A percentile compares a stretch with the other conserved stretches of the same genome.
phyloP scores from a whole-genome alignment of 2,113 vertebrate genomes.

The Sander lucioperca region DNA sequence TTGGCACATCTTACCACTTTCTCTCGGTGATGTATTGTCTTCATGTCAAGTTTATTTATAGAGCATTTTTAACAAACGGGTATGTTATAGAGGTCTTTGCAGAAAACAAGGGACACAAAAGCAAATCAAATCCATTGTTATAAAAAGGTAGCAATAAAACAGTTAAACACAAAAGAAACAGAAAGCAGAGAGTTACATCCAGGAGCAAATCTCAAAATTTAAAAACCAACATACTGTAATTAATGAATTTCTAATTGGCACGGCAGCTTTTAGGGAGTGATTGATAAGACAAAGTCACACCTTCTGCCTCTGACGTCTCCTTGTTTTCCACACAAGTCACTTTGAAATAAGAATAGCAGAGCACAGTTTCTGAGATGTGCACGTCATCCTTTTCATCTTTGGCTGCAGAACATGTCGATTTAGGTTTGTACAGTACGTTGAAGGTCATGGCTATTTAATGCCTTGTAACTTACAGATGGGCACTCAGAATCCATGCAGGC shows the following conservation, averaged over 20 bases:
- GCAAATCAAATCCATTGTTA: neutral
- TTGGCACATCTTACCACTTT: neutral
- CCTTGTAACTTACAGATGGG: conserved; percentile 2
- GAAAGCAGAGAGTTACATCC: neutral
- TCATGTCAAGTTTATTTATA: conserved; percentile 19
- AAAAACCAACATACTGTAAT: neutral
- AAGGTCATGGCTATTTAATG: conserved; percentile 28
- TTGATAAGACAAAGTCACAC: conserved; percentile 10
- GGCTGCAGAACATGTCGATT: neutral
- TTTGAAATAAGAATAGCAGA: conserved; percentile 3
- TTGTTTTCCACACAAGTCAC: neutral
- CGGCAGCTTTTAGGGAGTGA: neutral
- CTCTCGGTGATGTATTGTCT: conserved; percentile 9
- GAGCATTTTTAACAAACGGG: neutral
- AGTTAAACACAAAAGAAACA: neutral
- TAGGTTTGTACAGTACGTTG: neutral
- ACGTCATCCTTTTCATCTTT: neutral
- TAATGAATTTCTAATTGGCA: neutral
- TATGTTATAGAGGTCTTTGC: conserved; percentile 16
- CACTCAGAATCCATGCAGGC: conserved; percentile 15
- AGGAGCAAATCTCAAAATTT: neutral
- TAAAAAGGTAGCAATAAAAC: neutral
- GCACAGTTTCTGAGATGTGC: neutral
- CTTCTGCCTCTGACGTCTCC: neutral
- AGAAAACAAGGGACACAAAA: conserved; percentile 16